Evolutionary conservation across 1,140 invertebrate genomes (phyloP).

Genomic region (Drosophila ananassae): DNA sequence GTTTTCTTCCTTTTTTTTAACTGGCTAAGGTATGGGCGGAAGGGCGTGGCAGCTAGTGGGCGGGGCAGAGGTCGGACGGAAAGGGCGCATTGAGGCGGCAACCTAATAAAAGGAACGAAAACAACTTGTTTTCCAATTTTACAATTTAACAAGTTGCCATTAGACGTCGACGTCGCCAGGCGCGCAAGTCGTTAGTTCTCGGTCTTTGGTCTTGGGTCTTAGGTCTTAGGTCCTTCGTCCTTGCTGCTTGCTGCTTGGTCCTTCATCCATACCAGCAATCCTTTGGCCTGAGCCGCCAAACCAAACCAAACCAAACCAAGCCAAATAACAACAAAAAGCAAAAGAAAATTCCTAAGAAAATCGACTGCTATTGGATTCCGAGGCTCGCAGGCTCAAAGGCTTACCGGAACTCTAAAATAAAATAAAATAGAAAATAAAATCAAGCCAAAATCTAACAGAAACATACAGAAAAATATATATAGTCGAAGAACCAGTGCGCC

Average conservation of each 20-base stretch:
- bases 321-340: constrained; percentile 43
- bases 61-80: background rate
- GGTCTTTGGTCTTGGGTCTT: constrained; percentile 33
- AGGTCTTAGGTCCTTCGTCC: constrained; percentile 31
- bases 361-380: constrained; percentile 78
- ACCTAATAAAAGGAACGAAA: constrained; percentile 83
- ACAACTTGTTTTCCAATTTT: constrained; percentile 84
- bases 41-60: constrained; percentile 2
- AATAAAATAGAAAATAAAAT: constrained; percentile 49
- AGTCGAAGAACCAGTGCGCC: constrained; percentile 12
- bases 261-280: constrained; percentile 47
- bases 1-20: background rate
- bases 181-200: constrained; percentile 61
- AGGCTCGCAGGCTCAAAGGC: constrained; percentile 58
- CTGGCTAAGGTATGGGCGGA: background rate
- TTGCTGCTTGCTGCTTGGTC: constrained; percentile 8
- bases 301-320: constrained; percentile 12
- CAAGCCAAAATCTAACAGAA: constrained; percentile 46
- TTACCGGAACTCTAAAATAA: constrained; percentile 49
- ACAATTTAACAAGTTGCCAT: constrained; percentile 83
- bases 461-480: constrained; percentile 23
- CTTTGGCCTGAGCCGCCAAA: constrained; percentile 55
- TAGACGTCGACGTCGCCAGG: constrained; percentile 58
- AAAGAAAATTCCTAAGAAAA: constrained; percentile 76
- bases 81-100: constrained; percentile 73